Percentiles rank a stretch among this genome's conserved stretches.
phyloP scores from a whole-genome alignment of 2,888 invertebrate species.

The Yponomeuta evonymella region DNA sequence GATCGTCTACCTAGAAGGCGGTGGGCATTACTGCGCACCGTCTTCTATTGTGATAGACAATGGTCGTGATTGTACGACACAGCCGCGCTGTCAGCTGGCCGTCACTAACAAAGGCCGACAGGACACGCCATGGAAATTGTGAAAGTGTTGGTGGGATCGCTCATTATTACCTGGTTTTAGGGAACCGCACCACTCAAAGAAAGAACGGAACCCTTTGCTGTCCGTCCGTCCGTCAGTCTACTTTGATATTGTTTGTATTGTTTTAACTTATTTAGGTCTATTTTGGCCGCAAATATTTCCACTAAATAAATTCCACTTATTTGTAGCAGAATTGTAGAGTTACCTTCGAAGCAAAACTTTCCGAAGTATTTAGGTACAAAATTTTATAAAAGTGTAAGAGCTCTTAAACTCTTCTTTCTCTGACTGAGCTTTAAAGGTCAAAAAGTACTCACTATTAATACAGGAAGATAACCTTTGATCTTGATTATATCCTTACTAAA shows the following conservation, averaged over 20 bases:
- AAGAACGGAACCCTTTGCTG: no score
- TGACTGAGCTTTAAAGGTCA: no score
- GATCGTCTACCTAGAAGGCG: not conserved
- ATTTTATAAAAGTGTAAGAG: no score
- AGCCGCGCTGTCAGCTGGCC: constrained; percentile 26
- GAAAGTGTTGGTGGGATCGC: constrained; percentile 2
- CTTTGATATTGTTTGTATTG: no score
- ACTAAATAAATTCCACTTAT: no score
- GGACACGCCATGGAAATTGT: constrained; percentile 10
- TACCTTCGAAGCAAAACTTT: no score
- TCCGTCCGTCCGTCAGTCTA: no score
- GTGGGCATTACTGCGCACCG: constrained; percentile 2
- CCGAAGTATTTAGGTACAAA: no score
- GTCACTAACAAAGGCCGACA: constrained; percentile 20
- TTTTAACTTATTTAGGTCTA: no score
- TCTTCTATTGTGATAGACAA: constrained; percentile 47
- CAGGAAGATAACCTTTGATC: not conserved
- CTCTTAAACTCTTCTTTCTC: no score
- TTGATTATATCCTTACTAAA: not conserved
- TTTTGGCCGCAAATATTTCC: no score
- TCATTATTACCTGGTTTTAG: not conserved
- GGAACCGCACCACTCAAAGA: not conserved
- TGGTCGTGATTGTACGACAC: constrained; percentile 23
- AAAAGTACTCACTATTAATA: not conserved
- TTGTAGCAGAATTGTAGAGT: no score